These are phyloP conservation scores for Hyalella azteca DNA, from an alignment of 2,888 invertebrate species.

Conservation along the genomic window DNA sequence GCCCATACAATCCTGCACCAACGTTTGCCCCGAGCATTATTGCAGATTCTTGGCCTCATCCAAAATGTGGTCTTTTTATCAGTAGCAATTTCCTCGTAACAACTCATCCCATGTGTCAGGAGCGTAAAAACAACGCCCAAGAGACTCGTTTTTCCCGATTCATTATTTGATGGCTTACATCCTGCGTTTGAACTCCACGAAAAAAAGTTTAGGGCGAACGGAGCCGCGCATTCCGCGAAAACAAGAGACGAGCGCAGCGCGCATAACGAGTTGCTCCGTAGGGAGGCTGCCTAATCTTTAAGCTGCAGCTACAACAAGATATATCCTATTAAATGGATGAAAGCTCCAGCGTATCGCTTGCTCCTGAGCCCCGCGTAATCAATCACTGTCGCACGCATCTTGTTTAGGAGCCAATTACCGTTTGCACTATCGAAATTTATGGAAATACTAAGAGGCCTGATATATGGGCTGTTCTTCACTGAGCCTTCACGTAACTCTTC, in stretches of 20 bases:
- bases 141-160: no score
- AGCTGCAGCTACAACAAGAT: neutral
- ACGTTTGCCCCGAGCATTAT: no score
- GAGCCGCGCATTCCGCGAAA: neutral
- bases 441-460: constrained; percentile 25
- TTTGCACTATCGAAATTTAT: constrained; percentile 37
- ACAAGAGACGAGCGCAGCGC: neutral
- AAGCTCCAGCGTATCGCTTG: constrained; percentile 9
- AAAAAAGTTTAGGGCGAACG: neutral
- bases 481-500: no score
- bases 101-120: no score
- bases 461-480: constrained; percentile 12
- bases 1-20: no score
- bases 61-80: no score
- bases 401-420: constrained; percentile 36
- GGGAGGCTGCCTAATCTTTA: constrained; percentile 23
- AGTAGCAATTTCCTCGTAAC: no score
- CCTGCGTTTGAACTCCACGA: neutral
- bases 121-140: no score
- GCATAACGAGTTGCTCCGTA: constrained; percentile 23
- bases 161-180: no score
- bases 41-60: no score
- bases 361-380: constrained; percentile 16
- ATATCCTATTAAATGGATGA: constrained; percentile 24
- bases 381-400: constrained; percentile 31